Conservation (phyloP, 2,113 vertebrate genomes). For the Agapornis roseicollis region DNA sequence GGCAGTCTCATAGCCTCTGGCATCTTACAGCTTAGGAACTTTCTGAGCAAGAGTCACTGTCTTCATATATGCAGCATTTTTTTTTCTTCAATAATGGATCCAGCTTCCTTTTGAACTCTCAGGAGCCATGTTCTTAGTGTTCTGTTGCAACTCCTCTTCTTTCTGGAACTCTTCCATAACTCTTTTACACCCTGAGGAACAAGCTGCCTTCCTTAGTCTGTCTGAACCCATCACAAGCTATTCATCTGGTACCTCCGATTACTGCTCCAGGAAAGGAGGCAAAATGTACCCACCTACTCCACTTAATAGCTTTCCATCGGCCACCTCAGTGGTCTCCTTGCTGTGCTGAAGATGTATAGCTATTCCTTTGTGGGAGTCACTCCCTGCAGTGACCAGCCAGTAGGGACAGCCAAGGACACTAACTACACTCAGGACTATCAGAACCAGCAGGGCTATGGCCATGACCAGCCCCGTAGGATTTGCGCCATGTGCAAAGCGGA, state of each 20-base stretch:
- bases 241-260: background rate
- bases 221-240: background rate
- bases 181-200: background rate
- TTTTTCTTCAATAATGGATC: background rate
- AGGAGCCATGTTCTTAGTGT: background rate
- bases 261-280: background rate
- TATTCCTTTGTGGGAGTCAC: background rate
- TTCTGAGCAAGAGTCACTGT: background rate
- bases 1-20: background rate
- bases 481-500: background rate
- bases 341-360: fast-evolving
- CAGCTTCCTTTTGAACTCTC: background rate
- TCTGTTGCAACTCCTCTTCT: background rate
- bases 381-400: background rate
- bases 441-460: background rate
- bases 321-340: fast-evolving
- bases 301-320: background rate
- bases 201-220: background rate
- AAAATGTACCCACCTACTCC: background rate
- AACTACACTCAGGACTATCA: background rate
- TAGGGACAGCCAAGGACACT: background rate
- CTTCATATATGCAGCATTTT: background rate
- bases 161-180: background rate
- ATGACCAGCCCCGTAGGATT: background rate
- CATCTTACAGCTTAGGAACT: background rate